A percentile compares a stretch with the other conserved stretches of the same genome.
Evolutionary conservation across 2,888 invertebrate genomes (phyloP).

Genomic region (Phoronis australis): DNA sequence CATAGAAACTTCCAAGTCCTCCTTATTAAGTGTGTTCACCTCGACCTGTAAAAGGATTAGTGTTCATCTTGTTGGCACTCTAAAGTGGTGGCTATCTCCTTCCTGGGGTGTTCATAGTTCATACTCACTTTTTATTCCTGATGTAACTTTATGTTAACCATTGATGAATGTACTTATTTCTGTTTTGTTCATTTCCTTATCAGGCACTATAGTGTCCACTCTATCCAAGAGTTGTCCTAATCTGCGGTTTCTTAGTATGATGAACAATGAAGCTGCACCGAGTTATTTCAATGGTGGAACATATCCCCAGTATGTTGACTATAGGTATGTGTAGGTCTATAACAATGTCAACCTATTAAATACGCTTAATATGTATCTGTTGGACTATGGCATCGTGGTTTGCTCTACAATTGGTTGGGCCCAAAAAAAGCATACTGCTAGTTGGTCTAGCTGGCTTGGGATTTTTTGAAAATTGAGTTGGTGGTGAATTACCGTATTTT

Average conservation of each 20-base stretch:
- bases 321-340: conserved; percentile 67
- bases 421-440: too few species aligned
- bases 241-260: conserved; percentile 70
- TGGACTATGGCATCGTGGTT: too few species aligned
- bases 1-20: too few species aligned
- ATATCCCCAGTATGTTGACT: conserved; percentile 70
- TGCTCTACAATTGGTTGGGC: too few species aligned
- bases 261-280: conserved; percentile 80
- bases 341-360: too few species aligned
- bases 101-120: neutral
- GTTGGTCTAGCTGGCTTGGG: too few species aligned
- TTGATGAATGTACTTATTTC: neutral
- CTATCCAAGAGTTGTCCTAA: conserved; percentile 55
- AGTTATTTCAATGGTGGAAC: conserved; percentile 71
- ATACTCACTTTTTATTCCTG: neutral
- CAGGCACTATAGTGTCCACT: conserved; percentile 40
- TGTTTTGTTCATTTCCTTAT: conserved; percentile 8
- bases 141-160: neutral
- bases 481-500: too few species aligned
- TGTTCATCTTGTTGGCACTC: too few species aligned
- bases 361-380: too few species aligned
- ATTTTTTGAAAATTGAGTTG: too few species aligned
- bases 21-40: too few species aligned
- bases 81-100: neutral
- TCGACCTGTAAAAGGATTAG: too few species aligned